Base-by-base conservation (phyloP, 2,797 vertebrate species). In the Coregonus suidteri region DNA sequence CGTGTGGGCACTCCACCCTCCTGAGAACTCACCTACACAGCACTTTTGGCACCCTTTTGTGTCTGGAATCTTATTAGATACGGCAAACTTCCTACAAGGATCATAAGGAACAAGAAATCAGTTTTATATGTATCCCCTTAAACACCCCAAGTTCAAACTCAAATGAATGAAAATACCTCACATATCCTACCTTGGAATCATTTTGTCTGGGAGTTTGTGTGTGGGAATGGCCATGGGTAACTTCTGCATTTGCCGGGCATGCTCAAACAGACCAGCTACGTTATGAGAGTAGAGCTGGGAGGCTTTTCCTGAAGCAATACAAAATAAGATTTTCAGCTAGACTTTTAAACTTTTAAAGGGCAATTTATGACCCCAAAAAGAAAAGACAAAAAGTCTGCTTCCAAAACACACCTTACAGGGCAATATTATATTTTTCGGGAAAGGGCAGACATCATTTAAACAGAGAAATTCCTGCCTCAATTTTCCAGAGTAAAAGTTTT, bases 11-110 rank as follows among this genome's bases (percentile, higher is more conserved):
- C 9, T 25, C 16, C 6, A 64, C 59, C 6, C 3, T 3, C n/a
- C 9, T 9, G 59, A 52, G 15, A 25, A 85, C 94, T 97, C 92
- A 99, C 98, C 98, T 51, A 99, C 97, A 82, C 97, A 98, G 88
- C 98, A 99, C 91, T 97, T 99, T 82, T 99, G 97, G 93, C 98
- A 99, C 78, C 97, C 97, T 91, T 99, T 99, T 77, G 98, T 99
- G 88, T 99, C 98, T 84, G 98, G 98, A 90, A 99, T 98, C 93
- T 99, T 99, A 88, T 95, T 96, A 87, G 98, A 98, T 81, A 99
- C 97, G 0, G 97, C 92, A 93, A 97, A 99, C 91, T 98, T 99
- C 94, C 98, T 99, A 75, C 4, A 91, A 90, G 78, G 70, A 59
- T 13, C 80, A 3, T 5, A 81, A 3, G 54, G 20, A 73, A 14